Base-by-base conservation (phyloP, 2,888 invertebrate species). In the Palloptera scutellata region DNA sequence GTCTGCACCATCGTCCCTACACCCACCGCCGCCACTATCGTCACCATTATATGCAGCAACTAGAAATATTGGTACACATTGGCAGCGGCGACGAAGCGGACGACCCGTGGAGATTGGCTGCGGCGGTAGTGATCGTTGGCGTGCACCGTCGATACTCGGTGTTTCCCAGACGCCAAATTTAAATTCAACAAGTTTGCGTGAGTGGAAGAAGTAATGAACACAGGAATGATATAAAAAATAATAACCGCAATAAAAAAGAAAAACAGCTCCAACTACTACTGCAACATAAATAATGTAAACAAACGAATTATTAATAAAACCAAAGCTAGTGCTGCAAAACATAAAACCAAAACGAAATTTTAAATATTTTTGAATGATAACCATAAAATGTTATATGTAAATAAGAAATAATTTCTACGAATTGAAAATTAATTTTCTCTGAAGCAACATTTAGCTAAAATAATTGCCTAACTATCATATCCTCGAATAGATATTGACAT, bases 131-230 rank as follows among this genome's bases (percentile, higher is more conserved):
- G 48, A n/a, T 48, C 5, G 6, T 48, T 48, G 48, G 5, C 10
- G 41, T 41, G 51, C 57, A 51, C 30, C 40, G 17, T 45, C 13
- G 8, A 12, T 43, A n/a, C 17, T 15, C 19, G 59, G 60, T 60
- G 60, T 60, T 66, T 61, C 59, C 53, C 41, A 53, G 63, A 53
- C 45, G 55, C 42, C 54, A 48, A 66, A 67, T 58, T 67, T 67
- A 59, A 62, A 67, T 67, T 30, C 67, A 68, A 64, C 64, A 64
- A 68, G 64, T 64, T 68, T 68, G 67, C 67, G 67, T 68, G 67
- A 53, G 64, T 55, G 64, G 54, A 54, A 48, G 52, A 59, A 55
- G 60, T 64, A 61, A 64, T 60, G 64, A 62, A 53, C 30, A 30
- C 59, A 19, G 59, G 45, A 61, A 60, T 60, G 55, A 68, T 59